Conservation (phyloP, 2,888 invertebrate genomes). For the Tribolium freemani region DNA sequence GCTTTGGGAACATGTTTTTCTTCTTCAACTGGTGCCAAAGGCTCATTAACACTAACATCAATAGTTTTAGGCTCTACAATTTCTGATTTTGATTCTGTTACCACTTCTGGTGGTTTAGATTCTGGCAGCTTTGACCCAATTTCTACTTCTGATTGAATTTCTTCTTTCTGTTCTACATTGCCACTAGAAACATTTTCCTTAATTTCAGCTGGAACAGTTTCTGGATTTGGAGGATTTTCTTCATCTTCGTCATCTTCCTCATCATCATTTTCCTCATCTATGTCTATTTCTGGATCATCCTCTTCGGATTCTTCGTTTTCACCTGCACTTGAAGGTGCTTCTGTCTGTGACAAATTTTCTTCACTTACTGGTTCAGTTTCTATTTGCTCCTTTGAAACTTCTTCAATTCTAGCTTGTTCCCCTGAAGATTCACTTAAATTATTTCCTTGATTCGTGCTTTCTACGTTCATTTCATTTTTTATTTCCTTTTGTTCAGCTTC, state of each 20-base stretch:
- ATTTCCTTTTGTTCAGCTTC: not conserved
- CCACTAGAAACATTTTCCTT: too few species aligned
- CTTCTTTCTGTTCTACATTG: too few species aligned
- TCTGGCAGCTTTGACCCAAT: too few species aligned
- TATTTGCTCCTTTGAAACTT: not conserved
- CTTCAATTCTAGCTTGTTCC: not conserved
- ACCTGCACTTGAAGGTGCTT: too few species aligned
- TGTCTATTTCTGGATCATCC: constrained; percentile 42
- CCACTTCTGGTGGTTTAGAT: too few species aligned
- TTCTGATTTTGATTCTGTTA: too few species aligned
- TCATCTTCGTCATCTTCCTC: constrained; percentile 24
- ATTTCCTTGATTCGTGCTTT: too few species aligned
- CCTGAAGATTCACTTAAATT: not conserved
- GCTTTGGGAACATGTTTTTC: not conserved
- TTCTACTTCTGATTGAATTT: too few species aligned
- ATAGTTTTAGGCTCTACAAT: too few species aligned
- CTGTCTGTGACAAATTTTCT: too few species aligned
- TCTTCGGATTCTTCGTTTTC: not conserved
- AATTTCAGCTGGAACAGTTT: constrained; percentile 13
- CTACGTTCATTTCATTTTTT: not conserved
- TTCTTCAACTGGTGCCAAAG: constrained; percentile 11
- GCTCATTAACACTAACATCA: not conserved
- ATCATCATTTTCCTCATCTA: constrained; percentile 40
- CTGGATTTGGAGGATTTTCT: constrained; percentile 9
- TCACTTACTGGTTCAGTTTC: too few species aligned